These are phyloP conservation scores for Electrona antarctica DNA, from an alignment of 2,113 vertebrate genomes.

Conservation along the genomic window DNA sequence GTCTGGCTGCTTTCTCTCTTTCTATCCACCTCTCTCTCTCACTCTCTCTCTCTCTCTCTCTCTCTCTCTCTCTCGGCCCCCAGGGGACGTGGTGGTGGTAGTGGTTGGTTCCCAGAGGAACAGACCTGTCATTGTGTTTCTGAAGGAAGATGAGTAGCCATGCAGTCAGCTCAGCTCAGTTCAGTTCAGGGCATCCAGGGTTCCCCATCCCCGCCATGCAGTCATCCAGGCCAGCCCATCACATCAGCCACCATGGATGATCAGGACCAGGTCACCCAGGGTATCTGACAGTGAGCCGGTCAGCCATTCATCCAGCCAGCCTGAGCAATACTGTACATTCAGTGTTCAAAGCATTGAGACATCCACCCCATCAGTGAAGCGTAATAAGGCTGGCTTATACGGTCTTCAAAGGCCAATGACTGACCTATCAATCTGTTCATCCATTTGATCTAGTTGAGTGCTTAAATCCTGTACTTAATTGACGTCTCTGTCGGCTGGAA, in stretches of 20 bases:
- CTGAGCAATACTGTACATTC: not conserved
- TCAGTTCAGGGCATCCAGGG: conserved; percentile 44
- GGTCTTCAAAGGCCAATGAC: no score
- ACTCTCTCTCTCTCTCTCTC: not conserved
- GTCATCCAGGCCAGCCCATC: conserved; percentile 60
- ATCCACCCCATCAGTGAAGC: no score
- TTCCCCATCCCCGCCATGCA: conserved; percentile 35
- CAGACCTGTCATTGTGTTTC: conserved; percentile 68
- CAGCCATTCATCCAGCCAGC: not conserved
- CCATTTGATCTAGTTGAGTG: no score
- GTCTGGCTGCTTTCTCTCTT: conserved; percentile 1
- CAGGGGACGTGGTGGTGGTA: conserved; percentile 52
- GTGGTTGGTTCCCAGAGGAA: conserved; percentile 60
- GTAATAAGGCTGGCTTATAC: no score
- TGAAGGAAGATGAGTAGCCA: conserved; percentile 60
- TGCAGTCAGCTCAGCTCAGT: conserved; percentile 33
- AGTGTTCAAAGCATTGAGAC: not conserved
- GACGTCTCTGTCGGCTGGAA: no score
- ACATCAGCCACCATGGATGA: not conserved
- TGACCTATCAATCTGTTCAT: no score
- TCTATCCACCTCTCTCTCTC: not conserved
- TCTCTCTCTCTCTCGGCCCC: conserved; percentile 25
- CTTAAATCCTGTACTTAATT: no score
- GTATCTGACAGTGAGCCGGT: conserved; percentile 29
- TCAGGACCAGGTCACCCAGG: no score